Base-by-base conservation (phyloP, 2,888 invertebrate species). In the Zygothrica quintamaculata region DNA sequence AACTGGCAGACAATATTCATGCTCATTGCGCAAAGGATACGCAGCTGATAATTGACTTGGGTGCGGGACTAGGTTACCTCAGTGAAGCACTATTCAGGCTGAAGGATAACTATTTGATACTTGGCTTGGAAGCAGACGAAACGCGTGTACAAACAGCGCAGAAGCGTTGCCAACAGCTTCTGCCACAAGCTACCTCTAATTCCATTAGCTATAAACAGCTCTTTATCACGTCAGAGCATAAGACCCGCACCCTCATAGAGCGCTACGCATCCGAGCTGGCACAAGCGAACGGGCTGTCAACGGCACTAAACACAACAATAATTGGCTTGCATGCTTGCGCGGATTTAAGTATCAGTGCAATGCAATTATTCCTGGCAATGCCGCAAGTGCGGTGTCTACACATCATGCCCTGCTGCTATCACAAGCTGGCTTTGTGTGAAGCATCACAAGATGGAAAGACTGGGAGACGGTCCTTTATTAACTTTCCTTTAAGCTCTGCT, bases 351-450 rank as follows among this genome's bases (percentile, higher is more conserved):
- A 92, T 95, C 15, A 92, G 93, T 52, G 93, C 95, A 6, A 92
- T 95, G 44, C 92, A 93, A 76, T 90, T 95, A 71, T 96, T 95
- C 90, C 84, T 93, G 34, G 90, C 92, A 77, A 92, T 94, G 88
- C 84, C 91, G 5, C 89, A 90, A 29, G 93, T 93, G 0, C 92
- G 91, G 62, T 90, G 93, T 11, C 88, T 95, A 15, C 92, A 94
- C 39, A 91, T 96, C 9, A 94, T 96, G 92, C 95, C 96, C 2
- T 96, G 96, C 84, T 96, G 96, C 86, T 96, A 96, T 81, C 96
- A 96, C 88, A 94, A 95, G 90, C 92, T 96, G 88, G 84, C 90
- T 48, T 57, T 91, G 26, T 34, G 34, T 16, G n/a, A 47, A 3
- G 11, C 6, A 15, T 1, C 4, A 4, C 6, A 1, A 15, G 13